Conservation (phyloP, 2,113 vertebrate genomes). For the Elephantulus edwardii region DNA sequence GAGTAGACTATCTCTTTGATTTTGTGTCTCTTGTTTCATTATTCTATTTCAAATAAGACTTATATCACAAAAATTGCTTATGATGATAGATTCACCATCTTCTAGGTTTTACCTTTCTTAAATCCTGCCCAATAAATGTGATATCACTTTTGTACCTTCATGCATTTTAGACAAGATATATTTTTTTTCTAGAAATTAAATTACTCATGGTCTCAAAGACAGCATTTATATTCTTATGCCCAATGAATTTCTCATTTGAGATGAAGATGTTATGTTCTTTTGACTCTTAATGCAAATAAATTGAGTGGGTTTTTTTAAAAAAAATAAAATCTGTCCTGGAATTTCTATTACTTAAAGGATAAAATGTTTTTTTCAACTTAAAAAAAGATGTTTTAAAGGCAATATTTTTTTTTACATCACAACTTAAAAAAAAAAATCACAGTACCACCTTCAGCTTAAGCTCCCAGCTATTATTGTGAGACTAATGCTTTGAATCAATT, state of each 20-base stretch:
- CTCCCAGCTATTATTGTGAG: neutral
- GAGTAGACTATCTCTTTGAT: neutral
- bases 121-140: constrained; percentile 20
- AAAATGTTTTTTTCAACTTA: neutral
- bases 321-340: neutral
- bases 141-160: constrained; percentile 8
- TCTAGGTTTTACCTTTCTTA: neutral
- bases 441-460: neutral
- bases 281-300: neutral
- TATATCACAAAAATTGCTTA: constrained; percentile 5
- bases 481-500: neutral
- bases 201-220: neutral
- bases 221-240: neutral
- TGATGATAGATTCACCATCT: neutral
- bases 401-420: neutral
- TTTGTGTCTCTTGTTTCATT: neutral
- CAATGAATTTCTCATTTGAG: constrained; percentile 5
- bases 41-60: constrained; percentile 26
- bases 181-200: constrained; percentile 45
- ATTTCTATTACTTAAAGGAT: constrained; percentile 16
- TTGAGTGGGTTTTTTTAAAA: neutral
- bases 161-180: neutral
- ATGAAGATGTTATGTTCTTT: constrained; percentile 5
- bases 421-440: neutral
- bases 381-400: neutral